Conservation (phyloP, 2,888 invertebrate genomes). For the Limnephilus auricula region DNA sequence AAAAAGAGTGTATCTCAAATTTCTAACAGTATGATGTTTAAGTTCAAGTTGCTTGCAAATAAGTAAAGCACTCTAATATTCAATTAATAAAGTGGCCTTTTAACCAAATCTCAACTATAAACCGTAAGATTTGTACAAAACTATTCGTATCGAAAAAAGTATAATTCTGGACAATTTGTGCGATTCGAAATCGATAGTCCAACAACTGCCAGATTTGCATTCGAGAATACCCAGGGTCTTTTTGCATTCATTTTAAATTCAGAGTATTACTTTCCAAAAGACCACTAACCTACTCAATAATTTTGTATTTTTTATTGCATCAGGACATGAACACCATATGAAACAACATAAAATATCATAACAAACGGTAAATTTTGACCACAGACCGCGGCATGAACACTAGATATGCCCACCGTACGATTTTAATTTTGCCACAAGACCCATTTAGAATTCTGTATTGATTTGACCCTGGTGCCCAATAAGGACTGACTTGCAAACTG, state of each 20-base stretch:
- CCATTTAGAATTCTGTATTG: conserved; percentile 10
- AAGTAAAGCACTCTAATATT: no score
- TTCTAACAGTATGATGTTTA: no score
- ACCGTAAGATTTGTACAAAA: no score
- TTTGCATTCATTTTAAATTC: no score
- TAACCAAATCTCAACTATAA: no score
- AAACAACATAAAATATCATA: neutral
- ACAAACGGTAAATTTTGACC: neutral
- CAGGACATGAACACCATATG: neutral
- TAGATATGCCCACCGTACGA: neutral
- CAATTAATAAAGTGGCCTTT: no score
- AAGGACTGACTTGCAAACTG: conserved; percentile 16
- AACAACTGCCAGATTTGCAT: neutral
- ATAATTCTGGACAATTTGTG: neutral
- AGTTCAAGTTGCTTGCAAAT: no score
- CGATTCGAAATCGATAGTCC: neutral
- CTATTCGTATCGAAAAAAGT: neutral
- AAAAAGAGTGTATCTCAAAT: no score
- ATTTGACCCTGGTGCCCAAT: conserved; percentile 24
- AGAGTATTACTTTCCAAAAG: no score
- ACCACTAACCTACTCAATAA: neutral
- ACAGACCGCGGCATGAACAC: neutral
- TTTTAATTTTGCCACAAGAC: neutral
- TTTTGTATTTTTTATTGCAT: neutral
- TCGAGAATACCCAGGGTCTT: neutral